A percentile compares a stretch with the other conserved stretches of the same genome.
These are phyloP conservation scores for Egretta garzetta DNA, from an alignment of 2,113 vertebrate genomes.

Conservation along the genomic window DNA sequence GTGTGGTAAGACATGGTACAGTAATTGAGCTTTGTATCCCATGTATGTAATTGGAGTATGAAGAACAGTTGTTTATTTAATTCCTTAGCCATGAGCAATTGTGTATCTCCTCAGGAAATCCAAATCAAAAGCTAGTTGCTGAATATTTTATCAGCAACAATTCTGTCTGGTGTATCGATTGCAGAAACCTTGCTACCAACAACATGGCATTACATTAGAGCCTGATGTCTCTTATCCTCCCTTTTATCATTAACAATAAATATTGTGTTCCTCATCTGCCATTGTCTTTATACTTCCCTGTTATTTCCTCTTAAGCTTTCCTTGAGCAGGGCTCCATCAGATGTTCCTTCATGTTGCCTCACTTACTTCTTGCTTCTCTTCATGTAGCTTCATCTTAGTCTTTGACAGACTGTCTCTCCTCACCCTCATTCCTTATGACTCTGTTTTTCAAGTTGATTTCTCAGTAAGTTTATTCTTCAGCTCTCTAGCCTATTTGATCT, in stretches of 20 bases:
- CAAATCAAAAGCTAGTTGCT: not conserved
- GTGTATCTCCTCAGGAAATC: not conserved
- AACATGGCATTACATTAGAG: not conserved
- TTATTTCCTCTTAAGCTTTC: not conserved
- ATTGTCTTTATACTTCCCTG: not conserved
- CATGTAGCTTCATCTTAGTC: not conserved
- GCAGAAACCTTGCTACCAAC: not conserved
- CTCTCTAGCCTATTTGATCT: not conserved
- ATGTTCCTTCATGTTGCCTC: not conserved
- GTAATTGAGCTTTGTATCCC: not conserved
- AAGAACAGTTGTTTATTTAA: not conserved
- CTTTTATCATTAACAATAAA: not conserved
- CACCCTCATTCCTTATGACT: not conserved
- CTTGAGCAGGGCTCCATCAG: not conserved
- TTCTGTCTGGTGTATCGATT: not conserved
- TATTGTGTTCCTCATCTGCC: not conserved
- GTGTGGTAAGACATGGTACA: not conserved
- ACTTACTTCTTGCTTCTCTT: not conserved
- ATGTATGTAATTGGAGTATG: not conserved
- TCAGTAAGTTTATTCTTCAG: not conserved
- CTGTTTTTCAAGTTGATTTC: constrained; percentile 5
- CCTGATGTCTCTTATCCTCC: not conserved
- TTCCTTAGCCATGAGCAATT: not conserved
- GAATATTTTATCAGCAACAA: constrained; percentile 5
- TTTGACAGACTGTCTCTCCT: not conserved